These are phyloP conservation scores for Heliconius sara DNA, from an alignment of 2,888 invertebrate species.

Conservation along the genomic window DNA sequence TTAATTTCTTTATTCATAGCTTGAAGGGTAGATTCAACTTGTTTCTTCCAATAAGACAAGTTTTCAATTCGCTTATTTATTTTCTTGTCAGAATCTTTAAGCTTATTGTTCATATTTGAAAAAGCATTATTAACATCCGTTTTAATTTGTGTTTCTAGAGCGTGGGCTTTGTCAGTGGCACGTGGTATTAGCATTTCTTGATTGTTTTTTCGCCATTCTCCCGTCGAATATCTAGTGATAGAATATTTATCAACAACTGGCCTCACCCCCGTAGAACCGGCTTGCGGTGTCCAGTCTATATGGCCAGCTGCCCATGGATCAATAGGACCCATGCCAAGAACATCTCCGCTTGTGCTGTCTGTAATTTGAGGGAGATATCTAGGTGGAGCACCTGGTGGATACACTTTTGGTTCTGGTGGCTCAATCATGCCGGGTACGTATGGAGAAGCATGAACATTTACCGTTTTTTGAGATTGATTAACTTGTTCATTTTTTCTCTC, in stretches of 20 bases:
- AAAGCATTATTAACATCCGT: conserved; percentile 82
- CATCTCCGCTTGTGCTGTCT: conserved; percentile 74
- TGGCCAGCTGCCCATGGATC: conserved; percentile 91
- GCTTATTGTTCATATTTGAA: conserved; percentile 80
- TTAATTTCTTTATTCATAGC: conserved; percentile 87
- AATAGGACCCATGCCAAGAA: conserved; percentile 72
- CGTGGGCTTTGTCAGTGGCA: conserved; percentile 66
- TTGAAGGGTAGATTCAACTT: conserved; percentile 85
- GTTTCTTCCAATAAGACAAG: conserved; percentile 87
- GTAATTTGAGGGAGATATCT: conserved; percentile 72
- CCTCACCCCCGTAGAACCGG: conserved; percentile 88
- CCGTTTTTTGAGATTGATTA: conserved; percentile 46
- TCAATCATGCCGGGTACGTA: conserved; percentile 69
- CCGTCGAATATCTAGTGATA: conserved; percentile 88
- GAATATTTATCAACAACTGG: conserved; percentile 92
- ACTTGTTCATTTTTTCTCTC: conserved; percentile 53
- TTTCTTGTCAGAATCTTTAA: conserved; percentile 72
- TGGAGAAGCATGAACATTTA: conserved; percentile 54
- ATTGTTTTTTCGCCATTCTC: conserved; percentile 88
- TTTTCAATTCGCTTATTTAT: conserved; percentile 63
- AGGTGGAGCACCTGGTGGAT: conserved; percentile 70
- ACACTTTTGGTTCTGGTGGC: conserved; percentile 64
- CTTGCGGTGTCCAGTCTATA: conserved; percentile 88
- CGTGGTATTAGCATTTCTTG: conserved; percentile 73
- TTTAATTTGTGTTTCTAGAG: conserved; percentile 59